Percentiles rank a stretch among this genome's conserved stretches.
Evolutionary conservation across 2,113 vertebrate species (phyloP).

Genomic region (Eretmochelys imbricata): DNA sequence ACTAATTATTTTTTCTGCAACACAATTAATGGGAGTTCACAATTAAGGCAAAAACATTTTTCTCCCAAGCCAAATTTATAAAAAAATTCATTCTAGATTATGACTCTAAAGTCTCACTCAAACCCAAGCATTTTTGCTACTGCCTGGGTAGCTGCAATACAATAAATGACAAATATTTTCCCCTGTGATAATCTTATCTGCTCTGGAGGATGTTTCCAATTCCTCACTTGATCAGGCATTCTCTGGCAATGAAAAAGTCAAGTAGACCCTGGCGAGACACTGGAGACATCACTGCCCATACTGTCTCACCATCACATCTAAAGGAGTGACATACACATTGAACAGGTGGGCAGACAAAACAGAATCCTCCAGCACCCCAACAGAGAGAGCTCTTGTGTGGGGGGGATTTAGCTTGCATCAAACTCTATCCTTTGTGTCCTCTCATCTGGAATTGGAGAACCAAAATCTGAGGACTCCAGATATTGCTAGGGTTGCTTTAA

Average conservation of each 20-base stretch:
- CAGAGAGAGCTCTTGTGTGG: neutral
- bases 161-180: neutral
- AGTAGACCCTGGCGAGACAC: neutral
- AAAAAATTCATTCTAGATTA: neutral
- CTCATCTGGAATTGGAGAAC: neutral
- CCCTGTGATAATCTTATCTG: neutral
- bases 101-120: neutral
- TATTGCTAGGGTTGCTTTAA: neutral
- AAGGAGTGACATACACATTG: neutral
- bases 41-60: neutral
- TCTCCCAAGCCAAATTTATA: neutral
- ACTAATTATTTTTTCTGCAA: neutral
- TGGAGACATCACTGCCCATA: neutral
- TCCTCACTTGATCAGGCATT: neutral
- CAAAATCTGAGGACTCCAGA: neutral
- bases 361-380: neutral
- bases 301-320: neutral
- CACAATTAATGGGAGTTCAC: neutral
- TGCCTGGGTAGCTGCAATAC: neutral
- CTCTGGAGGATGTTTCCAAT: neutral
- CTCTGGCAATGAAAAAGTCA: neutral
- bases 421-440: neutral
- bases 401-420: neutral
- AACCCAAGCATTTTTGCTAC: neutral
- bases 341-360: neutral